Evolutionary conservation across 1,140 invertebrate species (phyloP).

Genomic region (Cecropterus lyciades): DNA sequence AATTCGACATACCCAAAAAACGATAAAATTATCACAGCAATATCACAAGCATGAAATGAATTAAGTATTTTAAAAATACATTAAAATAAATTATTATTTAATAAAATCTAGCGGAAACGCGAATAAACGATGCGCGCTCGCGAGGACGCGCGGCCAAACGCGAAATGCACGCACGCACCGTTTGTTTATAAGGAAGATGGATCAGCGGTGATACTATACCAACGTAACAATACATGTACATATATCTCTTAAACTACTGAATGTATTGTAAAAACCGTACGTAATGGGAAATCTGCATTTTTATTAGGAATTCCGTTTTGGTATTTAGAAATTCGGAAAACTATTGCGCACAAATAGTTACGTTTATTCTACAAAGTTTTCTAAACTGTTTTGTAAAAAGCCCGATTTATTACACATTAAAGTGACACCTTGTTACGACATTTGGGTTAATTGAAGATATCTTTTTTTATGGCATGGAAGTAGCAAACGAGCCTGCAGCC

Average conservation of each 20-base stretch:
- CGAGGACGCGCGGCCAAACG: conserved; percentile 34
- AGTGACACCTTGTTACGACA: no score
- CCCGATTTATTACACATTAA: no score
- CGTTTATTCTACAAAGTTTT: no score
- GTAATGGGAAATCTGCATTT: no score
- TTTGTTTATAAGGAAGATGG: conserved; percentile 46
- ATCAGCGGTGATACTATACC: neutral
- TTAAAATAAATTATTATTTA: neutral
- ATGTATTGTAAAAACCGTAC: no score
- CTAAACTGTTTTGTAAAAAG: no score
- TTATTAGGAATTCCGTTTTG: no score
- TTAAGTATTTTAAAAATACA: conserved; percentile 6
- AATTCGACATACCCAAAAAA: neutral
- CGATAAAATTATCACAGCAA: conserved; percentile 24
- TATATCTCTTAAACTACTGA: neutral
- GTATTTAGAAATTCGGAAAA: no score
- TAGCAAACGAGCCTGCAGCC: no score
- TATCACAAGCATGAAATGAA: conserved; percentile 5
- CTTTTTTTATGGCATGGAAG: no score
- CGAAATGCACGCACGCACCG: conserved; percentile 33
- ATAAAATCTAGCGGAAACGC: conserved; percentile 29
- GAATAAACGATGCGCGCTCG: conserved; percentile 37
- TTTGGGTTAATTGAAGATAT: no score
- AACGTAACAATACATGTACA: neutral
- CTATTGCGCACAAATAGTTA: no score